Base-by-base conservation (phyloP, 2,797 vertebrate genomes). In the Morus bassanus region DNA sequence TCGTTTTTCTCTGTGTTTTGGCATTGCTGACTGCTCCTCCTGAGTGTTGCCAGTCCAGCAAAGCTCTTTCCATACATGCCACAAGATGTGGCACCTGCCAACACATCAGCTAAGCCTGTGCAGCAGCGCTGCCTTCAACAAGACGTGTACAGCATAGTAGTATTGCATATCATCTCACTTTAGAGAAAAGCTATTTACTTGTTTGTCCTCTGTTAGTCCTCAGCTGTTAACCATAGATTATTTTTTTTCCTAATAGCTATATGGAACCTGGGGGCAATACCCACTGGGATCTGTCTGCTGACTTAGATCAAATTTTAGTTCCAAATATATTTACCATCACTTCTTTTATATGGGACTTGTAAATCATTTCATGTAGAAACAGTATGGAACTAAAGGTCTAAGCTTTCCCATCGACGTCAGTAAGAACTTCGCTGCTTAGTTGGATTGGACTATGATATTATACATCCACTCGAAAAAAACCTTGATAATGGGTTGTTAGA, bases 321-420 rank as follows among this genome's bases (percentile, higher is more conserved):
- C 85, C 81, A 92, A 80, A 89, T 95, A 77, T 85, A 95, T 95
- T 95, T 95, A 77, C 93, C 89, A 94, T 77, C 90, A 92, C 81
- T 94, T 91, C 48, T 88, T 93, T 92, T 91, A 77, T 92, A 92
- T 82, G 64, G 74, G 60, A 35, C 81, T 89, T 95, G 95, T 91
- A 95, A 96, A 96, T 92, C 93, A 93, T 95, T 83, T 96, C 51
- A 81, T 86, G 85, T 79, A 82, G 88, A 91, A 96, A 91, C 74
- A 46, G 68, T 27, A 90, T 93, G 92, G 81, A 95, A 92, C 90
- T 92, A 45, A 93, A 89, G 90, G 85, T 94, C 85, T 95, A 64
- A 96, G 80, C 41, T 89, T 83, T 85, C 46, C 50, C 90, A 95
- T 94, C 85, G 83, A 94, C 77, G 81, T 91, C 78, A 85, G 45